Percentiles rank a stretch among this genome's conserved stretches.
These are phyloP conservation scores for Exephanes ischioxanthus DNA, from an alignment of 2,888 invertebrate genomes.

Conservation along the genomic window DNA sequence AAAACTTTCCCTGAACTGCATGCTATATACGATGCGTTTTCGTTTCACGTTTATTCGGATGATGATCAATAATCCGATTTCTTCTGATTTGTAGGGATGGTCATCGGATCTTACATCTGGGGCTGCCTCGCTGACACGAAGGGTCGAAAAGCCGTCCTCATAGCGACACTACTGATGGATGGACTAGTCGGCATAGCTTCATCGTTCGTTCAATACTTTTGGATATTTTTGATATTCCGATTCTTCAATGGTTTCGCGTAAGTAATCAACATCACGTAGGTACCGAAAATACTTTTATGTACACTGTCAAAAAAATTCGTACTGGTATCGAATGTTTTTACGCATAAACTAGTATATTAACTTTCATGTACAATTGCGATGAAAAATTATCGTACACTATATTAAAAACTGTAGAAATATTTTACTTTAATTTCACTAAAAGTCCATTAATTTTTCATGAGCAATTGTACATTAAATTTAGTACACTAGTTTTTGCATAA, in stretches of 20 bases:
- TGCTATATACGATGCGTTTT: too few species aligned
- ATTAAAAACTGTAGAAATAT: too few species aligned
- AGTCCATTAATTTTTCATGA: too few species aligned
- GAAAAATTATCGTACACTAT: too few species aligned
- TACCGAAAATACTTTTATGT: neutral
- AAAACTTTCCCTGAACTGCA: neutral
- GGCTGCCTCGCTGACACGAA: constrained; percentile 94
- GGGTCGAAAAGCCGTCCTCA: constrained; percentile 91
- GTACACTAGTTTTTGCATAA: too few species aligned
- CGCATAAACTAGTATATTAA: too few species aligned
- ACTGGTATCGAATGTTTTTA: too few species aligned
- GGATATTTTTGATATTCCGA: constrained; percentile 90
- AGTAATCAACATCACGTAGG: constrained; percentile 83
- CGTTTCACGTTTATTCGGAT: neutral
- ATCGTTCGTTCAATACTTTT: constrained; percentile 90
- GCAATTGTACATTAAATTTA: too few species aligned
- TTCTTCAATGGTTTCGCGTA: constrained; percentile 93
- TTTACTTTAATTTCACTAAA: too few species aligned
- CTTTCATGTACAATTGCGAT: too few species aligned
- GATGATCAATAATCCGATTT: neutral
- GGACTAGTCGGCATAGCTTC: constrained; percentile 90
- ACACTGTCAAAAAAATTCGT: too few species aligned
- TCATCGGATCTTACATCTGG: constrained; percentile 94
- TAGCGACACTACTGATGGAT: constrained; percentile 91
- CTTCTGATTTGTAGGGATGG: constrained; percentile 88